Evolutionary conservation across 2,113 vertebrate species (phyloP), one percentile per base, ranked within the genome.

Genomic region (Tychaedon coryphoeus): DNA sequence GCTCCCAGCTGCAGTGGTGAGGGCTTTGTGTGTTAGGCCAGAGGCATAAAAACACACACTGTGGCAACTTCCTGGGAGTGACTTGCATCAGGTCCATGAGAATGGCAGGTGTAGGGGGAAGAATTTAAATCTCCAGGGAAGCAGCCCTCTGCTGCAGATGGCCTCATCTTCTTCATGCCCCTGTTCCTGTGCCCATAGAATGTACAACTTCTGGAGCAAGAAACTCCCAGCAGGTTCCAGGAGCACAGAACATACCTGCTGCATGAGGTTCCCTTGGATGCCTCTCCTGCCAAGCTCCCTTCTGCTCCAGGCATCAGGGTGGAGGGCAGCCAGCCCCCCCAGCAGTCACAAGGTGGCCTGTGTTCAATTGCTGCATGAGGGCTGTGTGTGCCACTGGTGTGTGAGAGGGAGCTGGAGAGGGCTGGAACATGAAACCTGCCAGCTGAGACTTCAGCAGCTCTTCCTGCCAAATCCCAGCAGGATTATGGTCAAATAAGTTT

Each of bases 291-390:
- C 6, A 54, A 38, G 12, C 20, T 40, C 9, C 23, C 3, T 0
- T 19, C 45, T 60, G 23, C 65, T 84, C 29, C 61, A 43, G 34
- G 26, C 4, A 0, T 29, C 23, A 34, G 19, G 0, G 1, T 67
- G 31, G 47, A 60, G 60, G 64, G 26, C 34, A 74, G 26, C 12
- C 0, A 3, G 4, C 19, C 36, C 23, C 47, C 64, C 26, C 48
- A 60, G 80, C 51, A 78, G 54, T 47, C 4, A 0, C 56, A 53
- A 38, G 20, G 34, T 71, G 60, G 8, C 2, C 1, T 7, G 3
- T 19, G 36, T 5, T 50, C 1, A 0, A 23, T 45, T 60, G 28
- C 66, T 43, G 26, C n/a, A 5, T 1, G 28, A 50, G n/a, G 24
- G 25, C 51, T 53, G 25, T 33, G 45, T 12, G 1, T 1, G 3